Evolutionary conservation across 2,888 invertebrate species (phyloP).

Genomic region (Clusia tigrina): DNA sequence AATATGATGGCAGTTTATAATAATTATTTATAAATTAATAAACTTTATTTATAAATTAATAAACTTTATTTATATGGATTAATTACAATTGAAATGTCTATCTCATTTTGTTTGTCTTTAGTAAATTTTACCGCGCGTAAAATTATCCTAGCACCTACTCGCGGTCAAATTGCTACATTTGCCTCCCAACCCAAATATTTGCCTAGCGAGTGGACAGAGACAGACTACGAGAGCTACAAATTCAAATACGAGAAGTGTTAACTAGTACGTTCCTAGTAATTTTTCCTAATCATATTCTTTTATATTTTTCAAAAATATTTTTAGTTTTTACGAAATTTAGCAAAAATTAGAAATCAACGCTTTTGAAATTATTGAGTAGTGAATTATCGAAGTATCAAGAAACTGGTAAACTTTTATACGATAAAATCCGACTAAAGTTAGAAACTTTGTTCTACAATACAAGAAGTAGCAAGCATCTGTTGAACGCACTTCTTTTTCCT

Average conservation of each 20-base stretch:
- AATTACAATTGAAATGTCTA: no score
- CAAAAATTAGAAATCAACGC: slow-evolving; percentile 7
- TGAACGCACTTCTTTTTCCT: no score
- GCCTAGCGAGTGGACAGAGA: neutral
- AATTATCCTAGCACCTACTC: neutral
- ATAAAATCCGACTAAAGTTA: neutral
- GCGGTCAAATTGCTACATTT: neutral
- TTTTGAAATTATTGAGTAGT: neutral
- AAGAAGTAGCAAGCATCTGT: neutral
- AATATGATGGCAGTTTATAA: no score
- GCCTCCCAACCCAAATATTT: neutral
- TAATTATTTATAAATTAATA: no score
- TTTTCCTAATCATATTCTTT: neutral
- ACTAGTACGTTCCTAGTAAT: slow-evolving; percentile 4
- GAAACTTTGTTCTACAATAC: neutral
- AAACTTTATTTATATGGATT: no score
- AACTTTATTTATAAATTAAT: no score
- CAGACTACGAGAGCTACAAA: neutral
- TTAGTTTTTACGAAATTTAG: slow-evolving; percentile 8
- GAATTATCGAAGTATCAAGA: neutral
- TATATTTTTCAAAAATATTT: neutral
- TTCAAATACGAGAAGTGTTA: slow-evolving; percentile 1
- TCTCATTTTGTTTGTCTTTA: neutral
- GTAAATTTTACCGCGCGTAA: slow-evolving; percentile 8
- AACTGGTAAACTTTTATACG: neutral